Evolutionary conservation across 2,113 vertebrate genomes (phyloP).

Genomic region (Panthera tigris): DNA sequence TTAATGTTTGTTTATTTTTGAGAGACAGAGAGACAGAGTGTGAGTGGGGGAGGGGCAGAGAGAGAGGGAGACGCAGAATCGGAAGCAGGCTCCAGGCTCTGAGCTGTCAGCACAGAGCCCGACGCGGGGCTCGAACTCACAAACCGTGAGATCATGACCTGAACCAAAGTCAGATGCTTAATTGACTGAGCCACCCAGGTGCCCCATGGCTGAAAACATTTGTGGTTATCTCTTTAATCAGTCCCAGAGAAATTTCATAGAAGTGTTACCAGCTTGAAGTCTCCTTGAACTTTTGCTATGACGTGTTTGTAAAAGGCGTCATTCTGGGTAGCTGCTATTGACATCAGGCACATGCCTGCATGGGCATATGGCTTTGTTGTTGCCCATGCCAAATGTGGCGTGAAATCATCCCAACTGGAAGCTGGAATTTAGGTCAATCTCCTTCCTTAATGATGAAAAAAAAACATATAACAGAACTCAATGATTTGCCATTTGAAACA

Average conservation of each 20-base stretch:
- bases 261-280: background rate
- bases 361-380: background rate
- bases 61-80: too few species aligned
- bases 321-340: background rate
- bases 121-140: fast-evolving
- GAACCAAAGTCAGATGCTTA: too few species aligned
- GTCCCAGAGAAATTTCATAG: background rate
- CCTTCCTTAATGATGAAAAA: constrained; percentile 62
- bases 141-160: too few species aligned
- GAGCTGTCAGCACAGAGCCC: too few species aligned
- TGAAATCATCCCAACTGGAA: constrained; percentile 61
- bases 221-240: background rate
- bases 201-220: background rate
- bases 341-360: background rate
- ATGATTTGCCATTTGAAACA: constrained; percentile 5
- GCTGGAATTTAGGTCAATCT: constrained; percentile 67
- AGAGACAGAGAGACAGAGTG: too few species aligned
- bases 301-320: background rate
- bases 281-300: background rate
- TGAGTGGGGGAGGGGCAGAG: too few species aligned
- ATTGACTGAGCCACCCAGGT: too few species aligned
- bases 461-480: background rate
- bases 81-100: too few species aligned
- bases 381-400: constrained; percentile 45
- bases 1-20: too few species aligned